Evolutionary conservation across 2,113 vertebrate species (phyloP).

Genomic region (Lipophrys pholis): DNA sequence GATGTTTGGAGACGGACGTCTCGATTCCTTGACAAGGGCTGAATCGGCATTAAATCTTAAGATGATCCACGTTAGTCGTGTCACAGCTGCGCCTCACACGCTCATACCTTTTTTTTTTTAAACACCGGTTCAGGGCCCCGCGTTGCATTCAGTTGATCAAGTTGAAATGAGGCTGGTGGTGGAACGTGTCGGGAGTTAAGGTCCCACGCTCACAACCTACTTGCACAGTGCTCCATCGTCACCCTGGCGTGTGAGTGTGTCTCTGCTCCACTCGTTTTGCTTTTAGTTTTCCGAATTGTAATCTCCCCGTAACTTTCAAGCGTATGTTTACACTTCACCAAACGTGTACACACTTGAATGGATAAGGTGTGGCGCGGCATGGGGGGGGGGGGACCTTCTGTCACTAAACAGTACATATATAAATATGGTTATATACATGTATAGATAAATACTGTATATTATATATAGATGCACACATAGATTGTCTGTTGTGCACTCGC

Average conservation of each 20-base stretch:
- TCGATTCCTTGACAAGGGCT: too few relatives aligned
- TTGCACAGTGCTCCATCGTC: conserved; percentile 26
- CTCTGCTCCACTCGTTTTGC: conserved; percentile 34
- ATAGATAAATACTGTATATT: conserved; percentile 86
- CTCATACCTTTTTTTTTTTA: neutral
- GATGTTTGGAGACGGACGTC: too few relatives aligned
- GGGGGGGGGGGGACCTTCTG: conserved; percentile 71
- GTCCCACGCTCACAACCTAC: conserved; percentile 27
- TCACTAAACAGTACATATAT: conserved; percentile 82
- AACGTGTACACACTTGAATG: conserved; percentile 75
- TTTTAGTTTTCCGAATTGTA: conserved; percentile 6
- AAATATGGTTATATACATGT: conserved; percentile 83
- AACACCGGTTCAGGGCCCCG: conserved; percentile 5
- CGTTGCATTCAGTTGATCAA: conserved; percentile 1
- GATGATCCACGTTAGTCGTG: too few relatives aligned
- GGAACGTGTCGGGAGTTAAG: conserved; percentile 21
- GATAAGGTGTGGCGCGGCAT: conserved; percentile 75
- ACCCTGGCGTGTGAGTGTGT: conserved; percentile 2
- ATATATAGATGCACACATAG: conserved; percentile 85
- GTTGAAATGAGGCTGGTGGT: neutral
- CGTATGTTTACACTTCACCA: conserved; percentile 56
- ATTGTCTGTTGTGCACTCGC: conserved; percentile 87
- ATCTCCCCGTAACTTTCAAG: conserved; percentile 22
- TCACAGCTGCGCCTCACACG: neutral
- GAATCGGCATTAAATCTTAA: too few relatives aligned